A percentile compares a stretch with the other conserved stretches of the same genome.
Evolutionary conservation across 2,113 vertebrate genomes (phyloP).

Genomic region (Sinocyclocheilus rhinocerous): DNA sequence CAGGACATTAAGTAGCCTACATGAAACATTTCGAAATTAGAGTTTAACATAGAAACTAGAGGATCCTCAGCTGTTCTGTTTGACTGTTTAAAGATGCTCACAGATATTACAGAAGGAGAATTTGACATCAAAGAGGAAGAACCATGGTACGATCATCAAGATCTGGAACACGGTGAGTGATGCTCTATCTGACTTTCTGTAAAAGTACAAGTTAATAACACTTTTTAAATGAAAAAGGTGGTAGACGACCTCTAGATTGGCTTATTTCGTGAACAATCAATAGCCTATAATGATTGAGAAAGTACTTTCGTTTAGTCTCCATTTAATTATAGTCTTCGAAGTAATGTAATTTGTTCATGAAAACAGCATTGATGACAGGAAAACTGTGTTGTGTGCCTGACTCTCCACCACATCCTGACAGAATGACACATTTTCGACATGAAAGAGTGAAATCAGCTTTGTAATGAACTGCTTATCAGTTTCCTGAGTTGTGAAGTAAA

Average conservation of each 20-base stretch:
- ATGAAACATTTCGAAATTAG: background rate
- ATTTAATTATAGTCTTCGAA: background rate
- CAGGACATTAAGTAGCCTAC: background rate
- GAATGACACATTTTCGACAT: background rate
- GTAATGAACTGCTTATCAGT: background rate
- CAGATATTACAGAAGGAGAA: constrained; percentile 75
- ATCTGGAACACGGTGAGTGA: constrained; percentile 75
- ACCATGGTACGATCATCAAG: constrained; percentile 76
- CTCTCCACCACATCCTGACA: constrained; percentile 46
- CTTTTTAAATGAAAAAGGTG: background rate
- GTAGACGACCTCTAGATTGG: background rate
- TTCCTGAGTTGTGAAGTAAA: background rate
- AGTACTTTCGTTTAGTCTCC: background rate
- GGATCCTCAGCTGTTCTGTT: too few relatives aligned
- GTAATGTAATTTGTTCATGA: background rate
- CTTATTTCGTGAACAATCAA: background rate
- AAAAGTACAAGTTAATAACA: background rate
- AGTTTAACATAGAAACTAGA: too few relatives aligned
- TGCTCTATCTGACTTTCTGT: background rate
- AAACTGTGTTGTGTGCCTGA: background rate
- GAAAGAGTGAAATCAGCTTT: background rate
- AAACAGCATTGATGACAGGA: background rate
- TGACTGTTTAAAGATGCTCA: constrained; percentile 65
- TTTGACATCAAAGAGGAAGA: constrained; percentile 78
- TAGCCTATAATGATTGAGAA: background rate